Evolutionary conservation across 2,888 invertebrate species (phyloP).

Genomic region (Physocephala rufipes): DNA sequence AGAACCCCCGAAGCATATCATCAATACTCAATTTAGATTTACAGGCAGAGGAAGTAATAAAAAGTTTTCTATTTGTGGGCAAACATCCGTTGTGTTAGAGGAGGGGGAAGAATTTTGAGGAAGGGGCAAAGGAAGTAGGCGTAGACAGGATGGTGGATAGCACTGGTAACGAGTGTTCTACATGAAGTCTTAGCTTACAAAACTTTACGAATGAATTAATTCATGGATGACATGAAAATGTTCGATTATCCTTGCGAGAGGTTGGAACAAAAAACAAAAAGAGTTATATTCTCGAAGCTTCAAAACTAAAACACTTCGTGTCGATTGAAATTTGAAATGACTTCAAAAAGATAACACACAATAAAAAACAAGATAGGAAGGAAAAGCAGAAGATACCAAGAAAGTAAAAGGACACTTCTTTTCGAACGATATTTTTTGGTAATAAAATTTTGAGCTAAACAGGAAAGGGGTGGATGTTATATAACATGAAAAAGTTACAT

Average conservation of each 20-base stretch:
- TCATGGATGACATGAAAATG: constrained; percentile 23
- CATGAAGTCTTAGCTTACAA: background rate
- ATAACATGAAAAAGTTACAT: too few relatives aligned
- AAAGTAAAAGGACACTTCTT: too few relatives aligned
- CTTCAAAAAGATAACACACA: too few relatives aligned
- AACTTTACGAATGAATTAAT: constrained; percentile 20
- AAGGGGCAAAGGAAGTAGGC: constrained; percentile 3
- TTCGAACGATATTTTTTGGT: too few relatives aligned
- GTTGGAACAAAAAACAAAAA: background rate
- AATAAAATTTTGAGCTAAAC: too few relatives aligned
- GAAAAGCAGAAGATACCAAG: too few relatives aligned
- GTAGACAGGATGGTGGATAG: background rate
- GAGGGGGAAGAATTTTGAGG: too few relatives aligned
- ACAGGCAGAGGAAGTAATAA: constrained; percentile 16
- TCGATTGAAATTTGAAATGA: too few relatives aligned
- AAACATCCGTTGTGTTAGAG: background rate
- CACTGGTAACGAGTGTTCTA: too few relatives aligned
- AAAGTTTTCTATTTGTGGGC: constrained; percentile 17
- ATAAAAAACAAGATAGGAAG: too few relatives aligned
- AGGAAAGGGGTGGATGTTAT: too few relatives aligned
- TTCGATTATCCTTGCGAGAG: constrained; percentile 1
- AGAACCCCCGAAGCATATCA: background rate
- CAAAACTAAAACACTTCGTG: background rate
- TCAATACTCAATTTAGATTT: constrained; percentile 13
- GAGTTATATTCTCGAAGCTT: background rate